Evolutionary conservation across 2,888 invertebrate species (phyloP), one percentile per base, ranked within the genome.

Genomic region (Spilarctia lutea): DNA sequence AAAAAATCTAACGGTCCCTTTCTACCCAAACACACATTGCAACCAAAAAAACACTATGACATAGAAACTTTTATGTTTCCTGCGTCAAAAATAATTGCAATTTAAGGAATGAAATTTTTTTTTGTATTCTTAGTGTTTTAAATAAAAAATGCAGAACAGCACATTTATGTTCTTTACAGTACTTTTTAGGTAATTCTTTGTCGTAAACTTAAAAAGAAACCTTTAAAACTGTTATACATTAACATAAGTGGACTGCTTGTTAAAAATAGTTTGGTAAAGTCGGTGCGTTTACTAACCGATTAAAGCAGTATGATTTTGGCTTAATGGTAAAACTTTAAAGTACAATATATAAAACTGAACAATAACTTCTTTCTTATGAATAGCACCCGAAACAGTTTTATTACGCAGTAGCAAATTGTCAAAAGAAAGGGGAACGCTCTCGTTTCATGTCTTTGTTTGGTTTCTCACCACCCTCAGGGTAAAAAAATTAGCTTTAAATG

Each of bases 21-120:
- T 91, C 90, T 87, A 92, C 88, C 93, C 92, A 91, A 91, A 92
- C 91, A 93, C 95, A 94, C 94, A 94, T 94, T 95, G 94, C 93
- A 86, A 89, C 86, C 86, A 91, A 89, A 92, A 92, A 93, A 93
- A 94, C 91, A 93, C 92, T 94, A 93, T 93, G 92, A 93, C 93
- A 93, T 88, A 87, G 90, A 92, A 91, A 93, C 91, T 93, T 85
- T 93, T 91, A 90, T 88, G 89, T 94, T 93, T 94, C 93, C 92
- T 93, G 92, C 85, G 90, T 90, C 87, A 86, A 90, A 90, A 91
- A 87, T 90, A 88, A 88, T 85, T 85, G 87, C 86, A 87, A 87
- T 88, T 90, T 87, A 78, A 85, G 83, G 82, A 87, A 79, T 78
- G 66, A 78, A 81, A 84, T 80, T 82, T 81, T 81, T 76, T 81